Base-by-base conservation (phyloP, 30 jellyfish, hydroid and myxozoan genomes). In the Aurelia aurita region DNA sequence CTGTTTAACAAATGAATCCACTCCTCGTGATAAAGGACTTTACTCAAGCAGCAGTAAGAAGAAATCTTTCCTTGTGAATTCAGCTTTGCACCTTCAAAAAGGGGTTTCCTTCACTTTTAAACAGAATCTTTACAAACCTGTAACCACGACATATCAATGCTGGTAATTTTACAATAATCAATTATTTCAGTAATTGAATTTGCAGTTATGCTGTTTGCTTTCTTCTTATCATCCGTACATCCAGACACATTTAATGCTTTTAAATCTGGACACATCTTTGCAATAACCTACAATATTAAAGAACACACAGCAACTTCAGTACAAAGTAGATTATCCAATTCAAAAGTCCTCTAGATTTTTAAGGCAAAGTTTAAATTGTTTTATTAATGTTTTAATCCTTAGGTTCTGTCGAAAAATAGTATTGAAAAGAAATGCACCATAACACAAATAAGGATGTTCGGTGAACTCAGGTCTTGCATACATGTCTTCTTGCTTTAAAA, bases 81-180 rank as follows among this genome's bases (percentile, higher is more conserved):
- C 43, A 31, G 43, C 43, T 31, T 31, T 31, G 43, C 5, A 5
- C 0, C 5, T 31, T 31, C 43, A 31, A 16, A 72, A 69, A 59
- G 72, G 16, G 3, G 34, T 8, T n/a, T 29, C 0, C 27, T 13
- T 23, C 18, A 43, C 2, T 22, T 25, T 23, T 22, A 32, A 68
- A 29, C 14, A 22, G 23, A 16, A 49, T 68, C 20, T 25, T 16
- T 1, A 76, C 88, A 49, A 31, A 83, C 93, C 81, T 59, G 66
- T 4, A 83, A 27, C 93, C 93, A 83, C 9, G 93, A 83, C 10
- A 83, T 32, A 75, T 83, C 93, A 20, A 83, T 77, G 23, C 8
- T 60, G 16, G 39, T 69, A n/a, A 83, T 21, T 3, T 70, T 39
- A 66, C 93, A 69, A 2, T 83, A 58, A 3, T 83, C 66, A 43